Evolutionary conservation across 2,113 vertebrate species (phyloP).

Genomic region (Elanoides forficatus): DNA sequence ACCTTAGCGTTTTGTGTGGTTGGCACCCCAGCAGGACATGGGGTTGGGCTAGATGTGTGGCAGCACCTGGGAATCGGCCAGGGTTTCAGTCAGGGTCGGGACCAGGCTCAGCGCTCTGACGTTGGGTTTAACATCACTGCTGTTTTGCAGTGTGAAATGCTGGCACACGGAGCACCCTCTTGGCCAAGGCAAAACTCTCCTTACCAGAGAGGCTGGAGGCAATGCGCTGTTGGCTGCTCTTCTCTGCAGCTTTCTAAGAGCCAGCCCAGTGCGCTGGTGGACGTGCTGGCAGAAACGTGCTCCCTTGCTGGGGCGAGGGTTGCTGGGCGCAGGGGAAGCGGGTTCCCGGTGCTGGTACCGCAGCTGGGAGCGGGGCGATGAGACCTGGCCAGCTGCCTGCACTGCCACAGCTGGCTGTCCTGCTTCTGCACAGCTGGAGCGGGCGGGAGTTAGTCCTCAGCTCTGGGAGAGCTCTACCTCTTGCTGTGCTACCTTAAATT

Average conservation of each 20-base stretch:
- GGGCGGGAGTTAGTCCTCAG: neutral
- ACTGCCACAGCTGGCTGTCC: neutral
- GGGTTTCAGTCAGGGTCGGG: neutral
- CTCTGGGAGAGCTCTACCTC: neutral
- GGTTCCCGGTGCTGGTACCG: neutral
- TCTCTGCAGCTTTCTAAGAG: neutral
- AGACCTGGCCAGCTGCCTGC: neutral
- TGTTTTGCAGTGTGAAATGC: neutral
- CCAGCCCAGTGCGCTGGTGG: neutral
- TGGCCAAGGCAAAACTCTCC: neutral
- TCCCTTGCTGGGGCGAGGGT: neutral
- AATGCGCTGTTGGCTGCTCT: neutral
- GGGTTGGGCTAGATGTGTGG: neutral
- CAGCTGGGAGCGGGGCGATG: fast-evolving
- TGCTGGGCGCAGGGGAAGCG: neutral
- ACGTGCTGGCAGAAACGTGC: neutral
- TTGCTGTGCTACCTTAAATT: constrained; percentile 38
- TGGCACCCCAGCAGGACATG: fast-evolving
- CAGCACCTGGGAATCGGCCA: neutral
- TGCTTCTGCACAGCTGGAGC: neutral
- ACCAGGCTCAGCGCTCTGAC: neutral
- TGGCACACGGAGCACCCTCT: neutral
- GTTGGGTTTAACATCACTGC: neutral
- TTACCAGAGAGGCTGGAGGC: neutral
- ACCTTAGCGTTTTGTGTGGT: neutral